These are phyloP conservation scores for Stichodactyla helianthus DNA, from an alignment of 64 coral and sea anemone genomes.

Conservation along the genomic window DNA sequence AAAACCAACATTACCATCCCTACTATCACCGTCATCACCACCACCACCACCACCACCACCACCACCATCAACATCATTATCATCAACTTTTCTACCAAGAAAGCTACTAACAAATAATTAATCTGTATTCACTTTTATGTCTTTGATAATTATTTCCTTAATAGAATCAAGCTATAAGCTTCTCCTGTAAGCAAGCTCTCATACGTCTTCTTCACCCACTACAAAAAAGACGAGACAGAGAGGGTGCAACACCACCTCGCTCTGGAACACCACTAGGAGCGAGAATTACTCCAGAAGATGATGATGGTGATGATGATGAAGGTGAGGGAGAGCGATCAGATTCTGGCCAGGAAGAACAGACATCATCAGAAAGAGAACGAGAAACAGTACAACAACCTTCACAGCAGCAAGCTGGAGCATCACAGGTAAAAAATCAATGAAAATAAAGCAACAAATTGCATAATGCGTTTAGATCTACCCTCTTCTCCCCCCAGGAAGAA, in stretches of 20 bases:
- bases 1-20: no score
- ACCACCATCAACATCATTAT: no score
- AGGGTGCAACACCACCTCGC: conserved; percentile 50
- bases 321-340: conserved; percentile 29
- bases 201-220: conserved; percentile 67
- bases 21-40: no score
- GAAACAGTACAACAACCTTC: not conserved
- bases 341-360: conserved; percentile 18
- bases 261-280: conserved; percentile 56
- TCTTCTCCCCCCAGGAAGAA: not conserved
- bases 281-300: conserved; percentile 65
- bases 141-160: not conserved
- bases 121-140: not conserved
- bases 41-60: no score
- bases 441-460: not conserved
- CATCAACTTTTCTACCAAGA: no score
- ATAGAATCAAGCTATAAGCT: conserved; percentile 84
- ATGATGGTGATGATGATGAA: conserved; percentile 67
- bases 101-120: no score
- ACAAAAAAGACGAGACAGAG: conserved; percentile 56
- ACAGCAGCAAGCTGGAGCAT: not conserved
- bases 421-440: not conserved
- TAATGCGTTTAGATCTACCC: not conserved
- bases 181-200: conserved; percentile 95
- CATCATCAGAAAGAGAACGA: conserved; percentile 14